Evolutionary conservation across 2,113 vertebrate genomes (phyloP).

Genomic region (Rhombomys opimus): DNA sequence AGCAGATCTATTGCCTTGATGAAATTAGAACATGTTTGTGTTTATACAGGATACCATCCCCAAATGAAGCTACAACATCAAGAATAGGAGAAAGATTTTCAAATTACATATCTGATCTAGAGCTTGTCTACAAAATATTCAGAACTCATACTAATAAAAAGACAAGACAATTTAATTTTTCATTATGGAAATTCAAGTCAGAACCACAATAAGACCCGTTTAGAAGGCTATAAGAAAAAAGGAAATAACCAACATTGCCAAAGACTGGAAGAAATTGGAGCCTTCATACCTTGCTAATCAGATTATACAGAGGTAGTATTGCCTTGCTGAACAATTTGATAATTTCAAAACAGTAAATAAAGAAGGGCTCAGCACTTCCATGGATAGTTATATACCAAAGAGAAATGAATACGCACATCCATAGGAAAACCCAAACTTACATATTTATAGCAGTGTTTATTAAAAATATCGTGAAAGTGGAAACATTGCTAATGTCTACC

Average conservation of each 20-base stretch:
- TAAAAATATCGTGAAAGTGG: background rate
- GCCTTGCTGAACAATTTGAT: background rate
- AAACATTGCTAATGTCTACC: background rate
- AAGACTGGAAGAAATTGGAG: background rate
- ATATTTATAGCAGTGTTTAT: background rate
- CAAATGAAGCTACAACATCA: background rate
- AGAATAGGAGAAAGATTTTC: background rate
- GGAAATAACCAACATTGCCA: background rate
- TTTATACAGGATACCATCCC: background rate
- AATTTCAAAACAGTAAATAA: conserved; percentile 10
- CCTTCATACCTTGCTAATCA: background rate
- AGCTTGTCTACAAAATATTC: background rate
- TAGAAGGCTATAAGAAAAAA: background rate
- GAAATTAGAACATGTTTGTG: background rate
- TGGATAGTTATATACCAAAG: background rate
- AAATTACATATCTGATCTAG: background rate
- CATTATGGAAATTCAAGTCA: background rate
- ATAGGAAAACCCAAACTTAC: background rate
- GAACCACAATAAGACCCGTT: background rate
- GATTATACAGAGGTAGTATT: background rate
- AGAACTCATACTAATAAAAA: background rate
- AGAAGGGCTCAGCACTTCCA: background rate
- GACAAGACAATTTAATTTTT: conserved; percentile 1
- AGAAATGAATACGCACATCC: background rate
- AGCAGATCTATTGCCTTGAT: background rate